phyloP scores from a whole-genome alignment of 1,140 invertebrate species.

The Bombus superbus region DNA sequence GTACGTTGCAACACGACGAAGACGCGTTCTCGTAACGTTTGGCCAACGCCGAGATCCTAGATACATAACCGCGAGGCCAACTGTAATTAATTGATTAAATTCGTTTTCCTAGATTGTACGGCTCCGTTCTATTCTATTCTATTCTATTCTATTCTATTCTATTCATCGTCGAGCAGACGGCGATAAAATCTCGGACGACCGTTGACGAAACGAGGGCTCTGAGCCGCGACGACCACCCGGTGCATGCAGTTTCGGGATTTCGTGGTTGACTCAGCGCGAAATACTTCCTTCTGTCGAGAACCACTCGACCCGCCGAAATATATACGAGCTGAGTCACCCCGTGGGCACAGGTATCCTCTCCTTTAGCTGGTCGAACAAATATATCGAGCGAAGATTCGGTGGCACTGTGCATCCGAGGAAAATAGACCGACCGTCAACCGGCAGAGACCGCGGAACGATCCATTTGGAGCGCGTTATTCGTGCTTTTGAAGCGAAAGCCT shows the following conservation, averaged over 20 bases:
- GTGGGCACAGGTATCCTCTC: constrained; percentile 45
- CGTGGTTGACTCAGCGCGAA: constrained; percentile 63
- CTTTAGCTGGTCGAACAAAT: constrained; percentile 13
- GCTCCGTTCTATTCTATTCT: not conserved
- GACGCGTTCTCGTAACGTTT: not conserved
- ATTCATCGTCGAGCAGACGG: not conserved
- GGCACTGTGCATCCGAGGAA: not conserved
- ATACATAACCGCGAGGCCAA: not conserved
- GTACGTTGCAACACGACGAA: not conserved
- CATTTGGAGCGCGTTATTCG: not conserved
- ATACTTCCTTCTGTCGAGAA: constrained; percentile 63
- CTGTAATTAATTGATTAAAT: not conserved
- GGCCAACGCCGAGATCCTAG: not conserved
- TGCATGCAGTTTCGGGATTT: constrained; percentile 37
- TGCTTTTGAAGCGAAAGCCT: constrained; percentile 1
- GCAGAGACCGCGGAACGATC: not conserved
- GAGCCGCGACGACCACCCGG: not conserved
- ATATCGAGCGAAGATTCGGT: constrained; percentile 39
- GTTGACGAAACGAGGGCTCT: not conserved
- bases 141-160: not conserved
- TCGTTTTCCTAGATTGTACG: not conserved
- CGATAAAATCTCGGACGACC: not conserved
- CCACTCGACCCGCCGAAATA: constrained; percentile 64
- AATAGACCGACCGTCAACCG: constrained; percentile 28
- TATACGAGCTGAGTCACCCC: constrained; percentile 60